A percentile compares a stretch with the other conserved stretches of the same genome.
phyloP scores from a whole-genome alignment of 2,797 vertebrate species.

The Eleutherodactylus coqui region DNA sequence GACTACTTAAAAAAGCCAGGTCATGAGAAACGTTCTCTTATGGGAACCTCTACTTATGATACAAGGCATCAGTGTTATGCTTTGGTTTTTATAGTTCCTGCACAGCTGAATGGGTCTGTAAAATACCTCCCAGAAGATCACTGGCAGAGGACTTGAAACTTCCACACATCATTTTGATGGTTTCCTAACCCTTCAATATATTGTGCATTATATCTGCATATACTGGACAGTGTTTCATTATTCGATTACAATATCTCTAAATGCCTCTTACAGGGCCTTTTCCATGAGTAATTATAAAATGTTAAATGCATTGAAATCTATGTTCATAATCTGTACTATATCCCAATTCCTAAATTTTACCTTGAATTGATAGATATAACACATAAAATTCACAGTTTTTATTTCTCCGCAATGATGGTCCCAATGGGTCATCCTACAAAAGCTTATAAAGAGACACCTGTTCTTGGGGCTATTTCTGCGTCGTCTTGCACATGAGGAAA shows the following conservation, averaged over 20 bases:
- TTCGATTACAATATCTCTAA: background rate
- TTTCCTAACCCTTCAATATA: no score
- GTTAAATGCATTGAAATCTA: no score
- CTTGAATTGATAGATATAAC: background rate
- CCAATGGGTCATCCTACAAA: background rate
- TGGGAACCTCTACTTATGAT: background rate
- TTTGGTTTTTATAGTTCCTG: constrained; percentile 17
- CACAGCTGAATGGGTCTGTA: background rate
- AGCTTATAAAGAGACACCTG: background rate
- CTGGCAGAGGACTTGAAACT: background rate
- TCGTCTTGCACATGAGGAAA: background rate
- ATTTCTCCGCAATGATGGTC: background rate
- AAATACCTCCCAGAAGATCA: background rate
- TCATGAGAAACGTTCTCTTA: constrained; percentile 53
- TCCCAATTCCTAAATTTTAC: background rate
- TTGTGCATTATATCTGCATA: background rate
- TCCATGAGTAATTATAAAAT: background rate
- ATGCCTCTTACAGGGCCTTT: background rate
- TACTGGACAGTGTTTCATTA: no score
- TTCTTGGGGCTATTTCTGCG: background rate
- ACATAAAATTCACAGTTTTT: no score
- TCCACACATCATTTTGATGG: no score
- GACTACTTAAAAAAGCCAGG: constrained; percentile 34
- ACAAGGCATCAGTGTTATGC: background rate
- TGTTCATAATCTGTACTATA: background rate